These are phyloP conservation scores for Clarias pachynema DNA, from an alignment of 2,797 vertebrate genomes.

Conservation along the genomic window DNA sequence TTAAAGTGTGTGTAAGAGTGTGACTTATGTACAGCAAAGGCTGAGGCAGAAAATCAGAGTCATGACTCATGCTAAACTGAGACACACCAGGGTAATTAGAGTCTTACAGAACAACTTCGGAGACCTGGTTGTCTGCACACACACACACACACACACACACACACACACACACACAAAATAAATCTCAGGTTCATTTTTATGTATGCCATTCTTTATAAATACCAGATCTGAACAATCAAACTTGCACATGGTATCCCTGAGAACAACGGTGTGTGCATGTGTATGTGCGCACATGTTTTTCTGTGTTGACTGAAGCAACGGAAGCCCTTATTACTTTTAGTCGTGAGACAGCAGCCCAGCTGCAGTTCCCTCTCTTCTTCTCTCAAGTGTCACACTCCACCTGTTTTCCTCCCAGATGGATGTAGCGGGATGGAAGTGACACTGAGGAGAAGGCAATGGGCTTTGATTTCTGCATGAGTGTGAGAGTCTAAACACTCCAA, in stretches of 20 bases:
- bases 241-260: not conserved
- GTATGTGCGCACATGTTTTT: not conserved
- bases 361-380: conserved; percentile 9
- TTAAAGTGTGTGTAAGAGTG: conserved; percentile 33
- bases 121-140: conserved; percentile 11
- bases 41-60: conserved; percentile 30
- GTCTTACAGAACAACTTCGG: conserved; percentile 1
- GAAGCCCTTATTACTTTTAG: conserved; percentile 12
- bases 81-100: conserved; percentile 32
- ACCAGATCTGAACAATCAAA: conserved; percentile 8
- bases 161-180: not conserved
- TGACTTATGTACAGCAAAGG: conserved; percentile 31
- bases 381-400: conserved; percentile 38
- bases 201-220: conserved; percentile 7
- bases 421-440: conserved; percentile 31
- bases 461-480: conserved; percentile 41
- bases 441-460: conserved; percentile 22
- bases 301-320: conserved; percentile 6
- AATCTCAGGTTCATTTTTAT: not conserved
- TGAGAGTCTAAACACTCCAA: conserved; percentile 33
- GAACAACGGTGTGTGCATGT: not conserved
- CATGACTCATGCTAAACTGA: conserved; percentile 38
- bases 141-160: not conserved
- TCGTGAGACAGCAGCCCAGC: conserved; percentile 33
- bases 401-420: conserved; percentile 47